phyloP scores from a whole-genome alignment of 2,113 vertebrate species.

The Lichenostomus cassidix region DNA sequence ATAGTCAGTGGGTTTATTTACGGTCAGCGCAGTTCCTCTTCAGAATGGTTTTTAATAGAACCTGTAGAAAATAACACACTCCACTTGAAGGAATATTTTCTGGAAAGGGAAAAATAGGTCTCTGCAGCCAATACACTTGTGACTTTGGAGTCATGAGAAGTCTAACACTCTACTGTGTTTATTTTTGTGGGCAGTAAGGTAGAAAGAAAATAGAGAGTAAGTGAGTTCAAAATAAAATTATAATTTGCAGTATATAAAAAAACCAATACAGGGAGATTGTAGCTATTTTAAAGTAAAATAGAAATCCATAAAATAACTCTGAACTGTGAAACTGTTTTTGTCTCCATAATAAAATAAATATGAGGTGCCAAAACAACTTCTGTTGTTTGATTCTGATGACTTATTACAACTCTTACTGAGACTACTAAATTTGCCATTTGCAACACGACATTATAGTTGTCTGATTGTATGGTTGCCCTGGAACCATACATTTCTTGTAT shows the following conservation, averaged over 20 bases:
- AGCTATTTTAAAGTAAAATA: neutral
- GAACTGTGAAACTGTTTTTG: neutral
- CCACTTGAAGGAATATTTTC: neutral
- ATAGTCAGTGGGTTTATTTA: neutral
- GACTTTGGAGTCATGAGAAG: neutral
- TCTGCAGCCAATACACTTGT: neutral
- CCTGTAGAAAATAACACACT: neutral
- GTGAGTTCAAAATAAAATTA: neutral
- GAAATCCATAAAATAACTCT: neutral
- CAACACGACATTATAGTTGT: neutral
- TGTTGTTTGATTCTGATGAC: neutral
- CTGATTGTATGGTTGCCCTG: neutral
- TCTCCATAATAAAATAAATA: neutral
- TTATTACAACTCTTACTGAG: neutral
- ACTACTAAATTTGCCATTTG: neutral
- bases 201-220: neutral
- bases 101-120: neutral
- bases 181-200: neutral
- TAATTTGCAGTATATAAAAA: neutral
- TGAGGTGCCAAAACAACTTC: neutral
- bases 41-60: neutral
- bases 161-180: neutral
- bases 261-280: neutral
- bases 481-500: no score
- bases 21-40: neutral